Evolutionary conservation across 92 coral and sea anemone species (phyloP), one percentile per base, ranked within the genome.

Genomic region (Nematostella vectensis): DNA sequence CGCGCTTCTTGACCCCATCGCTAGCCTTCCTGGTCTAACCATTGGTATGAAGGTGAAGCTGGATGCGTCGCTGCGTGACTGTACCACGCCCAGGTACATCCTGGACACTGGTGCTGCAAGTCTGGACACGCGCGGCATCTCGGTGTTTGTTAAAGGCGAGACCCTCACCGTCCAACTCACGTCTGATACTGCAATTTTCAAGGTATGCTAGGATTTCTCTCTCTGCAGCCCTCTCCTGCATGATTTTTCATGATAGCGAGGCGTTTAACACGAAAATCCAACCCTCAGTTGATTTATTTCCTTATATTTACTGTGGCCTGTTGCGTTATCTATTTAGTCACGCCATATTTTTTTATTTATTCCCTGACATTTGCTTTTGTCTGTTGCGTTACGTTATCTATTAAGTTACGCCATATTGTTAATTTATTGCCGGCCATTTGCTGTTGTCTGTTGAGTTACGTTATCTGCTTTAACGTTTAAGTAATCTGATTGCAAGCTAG

Each of bases 71-170:
- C 48, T 73, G 0, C 68, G 57, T 60, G 50, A 25, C 21, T 86
- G 95, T 43, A 68, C 62, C 27, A 60, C 68, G 11, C 85, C 88
- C 21, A 72, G 84, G 25, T 93, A 78, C 44, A 53, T 93, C 10
- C 16, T 93, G 27, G 99, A 93, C 58, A 86, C 99, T 36, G 99
- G 96, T 0, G 74, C 91, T 9, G 62, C 81, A 11, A 82, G 99
- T 23, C 70, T 69, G 10, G 74, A 68, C 45, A 61, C 83, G 0
- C 65, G 76, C 16, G 99, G 99, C 8, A 42, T 93, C 64, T 93
- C 99, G 23, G 66, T 93, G 47, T 86, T 62, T 59, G 72, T 77
- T n/a, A 57, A 57, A 12, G 70, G 75, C 13, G 78, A 74, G 26
- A 59, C 50, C 48, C 40, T 86, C 16, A 50, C 84, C 10, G 88